Percentiles rank a stretch among this genome's conserved stretches.
Evolutionary conservation across 1,140 invertebrate species (phyloP).

Genomic region (Maniola jurtina): DNA sequence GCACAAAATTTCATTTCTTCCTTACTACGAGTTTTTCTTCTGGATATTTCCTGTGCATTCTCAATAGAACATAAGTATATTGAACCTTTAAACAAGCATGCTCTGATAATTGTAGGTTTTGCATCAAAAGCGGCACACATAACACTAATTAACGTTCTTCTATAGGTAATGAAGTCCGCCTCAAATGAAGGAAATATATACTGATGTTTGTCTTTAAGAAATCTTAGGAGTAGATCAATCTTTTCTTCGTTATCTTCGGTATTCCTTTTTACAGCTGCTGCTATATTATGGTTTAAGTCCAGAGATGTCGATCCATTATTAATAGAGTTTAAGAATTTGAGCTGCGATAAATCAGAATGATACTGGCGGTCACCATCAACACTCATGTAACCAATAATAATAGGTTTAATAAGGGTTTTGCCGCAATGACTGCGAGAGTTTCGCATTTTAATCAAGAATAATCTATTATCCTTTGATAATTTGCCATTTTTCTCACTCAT

Average conservation of each 20-base stretch:
- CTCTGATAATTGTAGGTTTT: conserved; percentile 81
- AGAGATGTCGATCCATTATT: conserved; percentile 45
- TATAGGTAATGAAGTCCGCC: conserved; percentile 80
- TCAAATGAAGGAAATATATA: conserved; percentile 43
- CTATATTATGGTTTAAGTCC: conserved; percentile 70
- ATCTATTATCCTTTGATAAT: conserved; percentile 1
- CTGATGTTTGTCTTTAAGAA: conserved; percentile 51
- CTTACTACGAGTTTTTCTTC: conserved; percentile 55
- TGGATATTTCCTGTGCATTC: conserved; percentile 73
- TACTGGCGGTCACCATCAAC: conserved; percentile 55
- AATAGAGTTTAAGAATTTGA: conserved; percentile 66
- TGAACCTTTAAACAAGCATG: conserved; percentile 80
- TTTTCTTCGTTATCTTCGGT: conserved; percentile 48
- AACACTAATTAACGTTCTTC: conserved; percentile 83
- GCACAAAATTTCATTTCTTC: conserved; percentile 77
- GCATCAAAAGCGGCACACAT: conserved; percentile 81
- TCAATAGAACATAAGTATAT: conserved; percentile 84
- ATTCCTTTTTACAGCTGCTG: conserved; percentile 50
- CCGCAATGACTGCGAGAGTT: background rate
- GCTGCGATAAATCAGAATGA: conserved; percentile 52
- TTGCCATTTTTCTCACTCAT: background rate
- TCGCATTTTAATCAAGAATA: background rate
- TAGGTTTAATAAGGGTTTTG: conserved; percentile 30
- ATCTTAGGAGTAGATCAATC: conserved; percentile 67
- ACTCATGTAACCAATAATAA: conserved; percentile 70